Conservation (phyloP, 2,113 vertebrate genomes). For the Dermatemys mawii region DNA sequence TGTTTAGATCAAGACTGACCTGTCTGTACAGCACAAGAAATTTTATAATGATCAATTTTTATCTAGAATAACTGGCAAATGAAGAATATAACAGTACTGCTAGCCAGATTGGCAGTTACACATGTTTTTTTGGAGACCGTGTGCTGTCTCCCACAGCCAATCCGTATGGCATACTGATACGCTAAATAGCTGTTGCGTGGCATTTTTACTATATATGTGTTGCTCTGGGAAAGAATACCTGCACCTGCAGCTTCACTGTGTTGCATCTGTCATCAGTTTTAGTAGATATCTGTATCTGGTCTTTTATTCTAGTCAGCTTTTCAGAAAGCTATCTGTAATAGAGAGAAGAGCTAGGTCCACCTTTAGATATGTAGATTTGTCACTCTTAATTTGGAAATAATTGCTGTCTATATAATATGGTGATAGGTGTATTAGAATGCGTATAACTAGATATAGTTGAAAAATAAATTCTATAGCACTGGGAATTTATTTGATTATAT, state of each 20-base stretch:
- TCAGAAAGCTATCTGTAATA: background rate
- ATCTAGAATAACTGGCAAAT: background rate
- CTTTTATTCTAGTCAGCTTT: background rate
- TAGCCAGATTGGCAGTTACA: background rate
- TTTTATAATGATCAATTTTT: background rate
- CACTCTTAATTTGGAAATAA: background rate
- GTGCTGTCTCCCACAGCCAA: background rate
- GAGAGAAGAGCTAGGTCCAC: accelerated
- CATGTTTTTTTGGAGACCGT: background rate
- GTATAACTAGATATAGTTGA: background rate
- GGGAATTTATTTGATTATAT: background rate
- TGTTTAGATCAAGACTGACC: background rate
- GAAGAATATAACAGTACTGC: background rate
- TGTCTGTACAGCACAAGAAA: background rate
- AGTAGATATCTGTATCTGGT: background rate
- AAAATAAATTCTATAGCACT: background rate
- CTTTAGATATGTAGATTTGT: background rate
- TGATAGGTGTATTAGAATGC: background rate
- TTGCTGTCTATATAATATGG: background rate
- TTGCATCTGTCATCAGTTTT: background rate
- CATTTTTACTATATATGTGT: background rate
- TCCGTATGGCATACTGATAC: background rate
- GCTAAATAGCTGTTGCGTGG: background rate
- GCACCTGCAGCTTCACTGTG: too few relatives aligned
- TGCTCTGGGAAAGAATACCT: background rate